phyloP scores from a whole-genome alignment of 2,888 invertebrate genomes.

The Polyommatus icarus region DNA sequence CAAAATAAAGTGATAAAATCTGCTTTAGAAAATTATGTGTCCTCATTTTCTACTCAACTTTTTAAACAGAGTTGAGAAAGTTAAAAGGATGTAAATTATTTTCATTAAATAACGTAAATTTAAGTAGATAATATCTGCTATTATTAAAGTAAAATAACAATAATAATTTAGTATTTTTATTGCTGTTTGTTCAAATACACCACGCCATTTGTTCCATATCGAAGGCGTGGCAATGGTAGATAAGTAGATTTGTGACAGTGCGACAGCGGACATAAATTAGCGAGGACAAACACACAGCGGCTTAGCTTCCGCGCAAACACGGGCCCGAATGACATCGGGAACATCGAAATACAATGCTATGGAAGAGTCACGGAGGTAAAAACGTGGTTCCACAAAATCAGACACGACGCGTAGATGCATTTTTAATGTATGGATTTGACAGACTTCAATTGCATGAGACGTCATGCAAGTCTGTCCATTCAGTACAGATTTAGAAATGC shows the following conservation, averaged over 20 bases:
- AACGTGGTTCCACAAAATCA: neutral
- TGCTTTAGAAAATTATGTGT: neutral
- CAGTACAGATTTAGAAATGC: too few relatives aligned
- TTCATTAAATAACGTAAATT: too few relatives aligned
- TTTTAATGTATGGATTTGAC: too few relatives aligned
- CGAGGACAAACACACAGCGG: constrained; percentile 71
- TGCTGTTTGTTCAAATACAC: neutral
- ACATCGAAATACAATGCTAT: neutral
- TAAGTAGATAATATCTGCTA: neutral
- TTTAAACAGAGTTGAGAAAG: too few relatives aligned
- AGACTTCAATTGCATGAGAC: too few relatives aligned
- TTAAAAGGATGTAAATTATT: too few relatives aligned
- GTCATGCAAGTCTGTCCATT: too few relatives aligned
- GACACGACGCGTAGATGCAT: too few relatives aligned
- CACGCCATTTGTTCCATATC: constrained; percentile 52
- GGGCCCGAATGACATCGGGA: constrained; percentile 64
- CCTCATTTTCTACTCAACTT: too few relatives aligned
- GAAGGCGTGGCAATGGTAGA: constrained; percentile 75
- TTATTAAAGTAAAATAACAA: neutral
- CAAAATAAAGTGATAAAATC: neutral
- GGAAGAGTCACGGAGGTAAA: neutral
- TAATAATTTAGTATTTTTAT: neutral
- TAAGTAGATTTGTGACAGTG: constrained; percentile 79
- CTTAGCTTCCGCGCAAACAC: constrained; percentile 76
- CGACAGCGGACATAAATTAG: constrained; percentile 73